Evolutionary conservation across 2,113 vertebrate genomes (phyloP).

Genomic region (Hemichromis elongatus): DNA sequence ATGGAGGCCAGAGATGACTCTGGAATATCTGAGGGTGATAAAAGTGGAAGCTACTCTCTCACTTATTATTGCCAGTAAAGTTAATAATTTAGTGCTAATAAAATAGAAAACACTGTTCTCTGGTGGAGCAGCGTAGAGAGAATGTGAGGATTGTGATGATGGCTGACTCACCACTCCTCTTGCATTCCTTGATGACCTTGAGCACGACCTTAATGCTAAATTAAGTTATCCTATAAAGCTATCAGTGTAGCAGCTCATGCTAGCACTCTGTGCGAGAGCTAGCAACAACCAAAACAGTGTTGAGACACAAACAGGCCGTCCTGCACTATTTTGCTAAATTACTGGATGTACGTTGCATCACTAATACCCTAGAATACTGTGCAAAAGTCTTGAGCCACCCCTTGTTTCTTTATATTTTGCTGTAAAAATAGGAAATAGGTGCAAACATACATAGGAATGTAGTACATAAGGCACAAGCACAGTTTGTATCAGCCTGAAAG

Average conservation of each 20-base stretch:
- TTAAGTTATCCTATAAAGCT: not conserved
- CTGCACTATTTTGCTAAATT: not conserved
- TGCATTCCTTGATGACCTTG: not conserved
- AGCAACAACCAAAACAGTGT: too few relatives aligned
- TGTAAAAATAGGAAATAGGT: not conserved
- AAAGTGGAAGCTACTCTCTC: not conserved
- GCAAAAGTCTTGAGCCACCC: not conserved
- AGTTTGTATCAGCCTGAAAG: not conserved
- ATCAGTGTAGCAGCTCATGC: not conserved
- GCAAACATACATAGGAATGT: fast-evolving
- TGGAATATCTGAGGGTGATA: not conserved
- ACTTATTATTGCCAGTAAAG: not conserved
- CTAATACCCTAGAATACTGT: fast-evolving
- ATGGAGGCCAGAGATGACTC: not conserved
- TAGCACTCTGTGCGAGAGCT: not conserved
- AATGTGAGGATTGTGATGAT: not conserved
- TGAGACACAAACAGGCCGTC: fast-evolving
- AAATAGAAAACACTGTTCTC: not conserved
- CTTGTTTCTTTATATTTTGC: not conserved
- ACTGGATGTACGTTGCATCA: fast-evolving
- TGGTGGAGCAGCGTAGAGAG: fast-evolving
- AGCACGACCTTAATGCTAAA: not conserved
- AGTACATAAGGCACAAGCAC: not conserved
- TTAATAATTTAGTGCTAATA: not conserved
- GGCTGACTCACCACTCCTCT: not conserved